These are phyloP conservation scores for Pseudolycoriella hygida DNA, from an alignment of 2,888 invertebrate genomes.

Conservation along the genomic window DNA sequence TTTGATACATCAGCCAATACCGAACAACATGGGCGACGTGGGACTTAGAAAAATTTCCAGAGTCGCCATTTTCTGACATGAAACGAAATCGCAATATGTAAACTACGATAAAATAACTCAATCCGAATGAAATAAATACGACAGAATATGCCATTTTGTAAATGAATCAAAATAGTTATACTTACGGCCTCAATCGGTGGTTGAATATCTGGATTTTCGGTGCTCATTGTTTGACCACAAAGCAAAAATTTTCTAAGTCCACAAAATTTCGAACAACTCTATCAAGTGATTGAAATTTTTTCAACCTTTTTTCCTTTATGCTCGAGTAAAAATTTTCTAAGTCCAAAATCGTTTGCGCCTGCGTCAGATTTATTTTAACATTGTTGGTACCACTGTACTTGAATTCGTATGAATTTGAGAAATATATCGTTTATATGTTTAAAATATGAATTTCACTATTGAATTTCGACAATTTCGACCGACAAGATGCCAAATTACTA, in stretches of 20 bases:
- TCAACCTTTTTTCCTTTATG: constrained; percentile 2
- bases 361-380: too few relatives aligned
- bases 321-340: constrained; percentile 8
- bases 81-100: constrained; percentile 5
- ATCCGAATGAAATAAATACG: background rate
- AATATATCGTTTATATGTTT: too few relatives aligned
- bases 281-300: constrained; percentile 2
- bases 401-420: too few relatives aligned
- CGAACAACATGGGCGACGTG: constrained; percentile 30
- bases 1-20: background rate
- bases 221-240: constrained; percentile 36
- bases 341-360: constrained; percentile 1
- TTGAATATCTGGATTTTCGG: constrained; percentile 41
- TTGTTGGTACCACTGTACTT: too few relatives aligned
- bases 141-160: background rate
- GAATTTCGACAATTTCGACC: too few relatives aligned
- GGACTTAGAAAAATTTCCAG: constrained; percentile 31
- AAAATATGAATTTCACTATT: too few relatives aligned
- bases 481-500: too few relatives aligned
- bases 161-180: constrained; percentile 21
- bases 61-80: constrained; percentile 6
- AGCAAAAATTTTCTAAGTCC: constrained; percentile 6
- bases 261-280: constrained; percentile 3
- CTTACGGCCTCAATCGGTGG: constrained; percentile 42
- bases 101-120: constrained; percentile 8